A percentile compares a stretch with the other conserved stretches of the same genome.
Evolutionary conservation across 2,797 vertebrate species (phyloP).

Genomic region (Poecilia gillii): DNA sequence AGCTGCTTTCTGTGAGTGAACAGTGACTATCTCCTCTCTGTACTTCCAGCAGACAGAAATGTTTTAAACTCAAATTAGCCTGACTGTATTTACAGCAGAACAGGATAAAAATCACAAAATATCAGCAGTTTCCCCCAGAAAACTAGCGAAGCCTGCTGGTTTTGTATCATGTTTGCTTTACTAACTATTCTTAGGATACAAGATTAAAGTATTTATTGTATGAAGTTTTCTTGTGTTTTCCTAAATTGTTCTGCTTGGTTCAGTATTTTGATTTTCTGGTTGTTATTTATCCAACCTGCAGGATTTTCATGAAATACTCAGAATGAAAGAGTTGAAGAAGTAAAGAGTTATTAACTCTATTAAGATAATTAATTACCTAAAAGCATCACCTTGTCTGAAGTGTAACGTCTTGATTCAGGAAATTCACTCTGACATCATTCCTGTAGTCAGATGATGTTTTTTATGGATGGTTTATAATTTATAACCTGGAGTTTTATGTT

Average conservation of each 20-base stretch:
- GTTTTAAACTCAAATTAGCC: background rate
- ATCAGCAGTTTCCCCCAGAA: background rate
- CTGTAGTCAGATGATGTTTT: background rate
- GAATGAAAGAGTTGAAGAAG: too few relatives aligned
- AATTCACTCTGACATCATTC: background rate
- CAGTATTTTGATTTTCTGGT: too few relatives aligned
- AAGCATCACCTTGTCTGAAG: background rate
- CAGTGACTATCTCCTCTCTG: conserved; percentile 47
- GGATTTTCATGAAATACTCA: too few relatives aligned
- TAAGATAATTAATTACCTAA: background rate
- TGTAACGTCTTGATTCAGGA: background rate
- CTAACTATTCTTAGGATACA: too few relatives aligned
- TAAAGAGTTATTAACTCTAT: too few relatives aligned
- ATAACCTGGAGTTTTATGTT: background rate
- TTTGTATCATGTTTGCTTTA: too few relatives aligned
- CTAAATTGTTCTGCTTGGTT: too few relatives aligned
- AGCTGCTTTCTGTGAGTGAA: conserved; percentile 32
- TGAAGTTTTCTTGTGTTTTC: too few relatives aligned
- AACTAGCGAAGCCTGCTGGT: too few relatives aligned
- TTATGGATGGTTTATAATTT: background rate
- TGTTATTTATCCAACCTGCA: too few relatives aligned
- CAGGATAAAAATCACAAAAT: background rate
- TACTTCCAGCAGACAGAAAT: conserved; percentile 10
- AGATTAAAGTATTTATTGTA: too few relatives aligned
- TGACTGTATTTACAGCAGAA: background rate